These are phyloP conservation scores for Eleutherodactylus coqui DNA, from an alignment of 2,797 vertebrate genomes.

Conservation along the genomic window DNA sequence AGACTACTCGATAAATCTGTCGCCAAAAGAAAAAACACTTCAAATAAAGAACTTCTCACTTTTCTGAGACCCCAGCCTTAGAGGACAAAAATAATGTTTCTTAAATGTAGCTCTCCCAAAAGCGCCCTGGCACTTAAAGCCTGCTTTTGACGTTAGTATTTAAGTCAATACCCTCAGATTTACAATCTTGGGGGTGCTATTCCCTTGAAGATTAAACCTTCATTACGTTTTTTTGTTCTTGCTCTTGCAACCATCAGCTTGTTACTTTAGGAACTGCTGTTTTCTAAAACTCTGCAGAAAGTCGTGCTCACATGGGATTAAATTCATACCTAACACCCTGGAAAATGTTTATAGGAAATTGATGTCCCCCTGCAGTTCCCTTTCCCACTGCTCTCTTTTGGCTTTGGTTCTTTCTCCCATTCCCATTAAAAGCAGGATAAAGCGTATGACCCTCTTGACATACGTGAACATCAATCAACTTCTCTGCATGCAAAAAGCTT, in stretches of 20 bases:
- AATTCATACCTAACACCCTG: conserved; percentile 66
- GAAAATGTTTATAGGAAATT: conserved; percentile 67
- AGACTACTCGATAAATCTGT: conserved; percentile 71
- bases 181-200: conserved; percentile 72
- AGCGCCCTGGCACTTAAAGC: conserved; percentile 68
- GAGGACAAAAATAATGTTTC: conserved; percentile 65
- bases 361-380: conserved; percentile 49
- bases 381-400: not conserved
- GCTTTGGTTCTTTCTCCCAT: conserved; percentile 33
- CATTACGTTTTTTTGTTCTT: conserved; percentile 77
- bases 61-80: conserved; percentile 65
- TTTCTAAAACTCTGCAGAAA: conserved; percentile 74
- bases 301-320: conserved; percentile 69
- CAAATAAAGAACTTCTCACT: conserved; percentile 62
- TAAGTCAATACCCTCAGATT: conserved; percentile 73
- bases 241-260: conserved; percentile 75
- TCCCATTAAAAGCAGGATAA: conserved; percentile 56
- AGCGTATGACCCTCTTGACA: conserved; percentile 49
- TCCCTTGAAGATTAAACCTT: conserved; percentile 81
- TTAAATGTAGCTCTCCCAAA: conserved; percentile 65
- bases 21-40: conserved; percentile 51
- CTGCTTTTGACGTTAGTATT: conserved; percentile 74
- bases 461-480: conserved; percentile 53
- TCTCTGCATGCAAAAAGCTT: not conserved
- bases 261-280: conserved; percentile 71